A percentile compares a stretch with the other conserved stretches of the same genome.
Evolutionary conservation across 2,888 invertebrate genomes (phyloP).

Genomic region (Brachyopa scutellaris): DNA sequence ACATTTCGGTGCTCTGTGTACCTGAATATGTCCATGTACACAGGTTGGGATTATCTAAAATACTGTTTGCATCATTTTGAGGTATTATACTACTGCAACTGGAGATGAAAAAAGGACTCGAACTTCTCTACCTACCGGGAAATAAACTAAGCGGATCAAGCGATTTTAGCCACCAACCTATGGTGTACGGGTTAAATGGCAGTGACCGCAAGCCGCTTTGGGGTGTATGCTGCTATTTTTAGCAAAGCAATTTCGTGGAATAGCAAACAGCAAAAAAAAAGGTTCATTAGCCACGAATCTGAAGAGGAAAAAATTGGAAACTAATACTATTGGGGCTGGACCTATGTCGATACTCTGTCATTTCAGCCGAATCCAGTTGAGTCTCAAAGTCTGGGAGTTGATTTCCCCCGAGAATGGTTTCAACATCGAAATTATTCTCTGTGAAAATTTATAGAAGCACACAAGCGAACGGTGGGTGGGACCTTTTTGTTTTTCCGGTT

Average conservation of each 20-base stretch:
- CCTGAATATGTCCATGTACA: background rate
- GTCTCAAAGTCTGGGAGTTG: conserved; percentile 29
- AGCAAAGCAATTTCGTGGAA: conserved; percentile 1
- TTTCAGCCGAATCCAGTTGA: conserved; percentile 18
- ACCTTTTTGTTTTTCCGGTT: conserved; percentile 1
- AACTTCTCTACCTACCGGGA: background rate
- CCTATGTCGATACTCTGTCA: background rate
- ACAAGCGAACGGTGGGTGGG: background rate
- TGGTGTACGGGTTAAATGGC: background rate
- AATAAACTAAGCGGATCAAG: conserved; percentile 4
- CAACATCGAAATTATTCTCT: conserved; percentile 42
- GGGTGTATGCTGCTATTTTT: background rate
- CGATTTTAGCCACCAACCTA: conserved; percentile 3
- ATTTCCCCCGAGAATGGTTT: conserved; percentile 36
- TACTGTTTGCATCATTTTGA: conserved; percentile 2
- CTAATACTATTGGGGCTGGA: conserved; percentile 1
- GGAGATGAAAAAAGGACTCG: conserved; percentile 3
- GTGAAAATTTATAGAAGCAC: conserved; percentile 12
- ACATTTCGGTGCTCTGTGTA: background rate
- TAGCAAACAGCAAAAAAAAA: background rate
- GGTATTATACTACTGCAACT: conserved; percentile 10
- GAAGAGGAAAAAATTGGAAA: conserved; percentile 5
- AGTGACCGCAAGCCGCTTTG: background rate
- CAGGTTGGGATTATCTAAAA: conserved; percentile 11
- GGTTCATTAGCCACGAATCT: background rate